Evolutionary conservation across 2,797 vertebrate species (phyloP).

Genomic region (Neoniphon sammara): DNA sequence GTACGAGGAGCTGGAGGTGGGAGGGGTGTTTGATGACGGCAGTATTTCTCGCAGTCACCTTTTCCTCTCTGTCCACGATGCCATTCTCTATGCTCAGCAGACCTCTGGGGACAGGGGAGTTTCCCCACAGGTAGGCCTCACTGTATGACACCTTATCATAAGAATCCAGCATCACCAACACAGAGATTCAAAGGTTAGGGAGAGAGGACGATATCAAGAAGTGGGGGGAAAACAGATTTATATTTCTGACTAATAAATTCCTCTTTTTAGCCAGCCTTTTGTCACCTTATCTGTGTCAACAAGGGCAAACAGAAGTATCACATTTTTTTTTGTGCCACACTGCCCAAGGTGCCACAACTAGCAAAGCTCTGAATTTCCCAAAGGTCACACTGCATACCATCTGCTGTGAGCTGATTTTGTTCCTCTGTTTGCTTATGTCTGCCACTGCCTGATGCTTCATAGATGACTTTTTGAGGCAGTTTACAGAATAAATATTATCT

Average conservation of each 20-base stretch:
- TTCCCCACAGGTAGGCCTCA: slow-evolving; percentile 56
- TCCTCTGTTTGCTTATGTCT: not conserved
- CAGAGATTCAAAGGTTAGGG: slow-evolving; percentile 21
- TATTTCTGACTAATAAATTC: slow-evolving; percentile 33
- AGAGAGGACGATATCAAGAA: slow-evolving; percentile 27
- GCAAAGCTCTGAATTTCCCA: slow-evolving; percentile 24
- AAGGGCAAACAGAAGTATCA: slow-evolving; percentile 57
- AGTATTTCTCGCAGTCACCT: slow-evolving; percentile 83
- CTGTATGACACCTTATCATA: slow-evolving; percentile 43
- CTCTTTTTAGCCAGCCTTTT: slow-evolving; percentile 36
- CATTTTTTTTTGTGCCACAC: slow-evolving; percentile 23
- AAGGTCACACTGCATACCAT: slow-evolving; percentile 36
- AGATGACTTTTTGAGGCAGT: not conserved
- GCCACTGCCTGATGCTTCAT: not conserved
- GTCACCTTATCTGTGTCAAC: slow-evolving; percentile 53
- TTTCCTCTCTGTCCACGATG: slow-evolving; percentile 91
- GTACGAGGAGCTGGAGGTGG: slow-evolving; percentile 88
- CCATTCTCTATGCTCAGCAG: slow-evolving; percentile 87
- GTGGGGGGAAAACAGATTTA: slow-evolving; percentile 12
- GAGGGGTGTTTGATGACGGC: slow-evolving; percentile 89
- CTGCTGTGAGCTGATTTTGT: slow-evolving; percentile 7
- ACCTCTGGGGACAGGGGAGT: slow-evolving; percentile 38
- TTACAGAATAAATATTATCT: not conserved
- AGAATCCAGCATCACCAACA: slow-evolving; percentile 34
- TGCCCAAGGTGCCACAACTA: slow-evolving; percentile 21